phyloP scores from a whole-genome alignment of 2,797 vertebrate species.

The Melanotaenia maccullochi region DNA sequence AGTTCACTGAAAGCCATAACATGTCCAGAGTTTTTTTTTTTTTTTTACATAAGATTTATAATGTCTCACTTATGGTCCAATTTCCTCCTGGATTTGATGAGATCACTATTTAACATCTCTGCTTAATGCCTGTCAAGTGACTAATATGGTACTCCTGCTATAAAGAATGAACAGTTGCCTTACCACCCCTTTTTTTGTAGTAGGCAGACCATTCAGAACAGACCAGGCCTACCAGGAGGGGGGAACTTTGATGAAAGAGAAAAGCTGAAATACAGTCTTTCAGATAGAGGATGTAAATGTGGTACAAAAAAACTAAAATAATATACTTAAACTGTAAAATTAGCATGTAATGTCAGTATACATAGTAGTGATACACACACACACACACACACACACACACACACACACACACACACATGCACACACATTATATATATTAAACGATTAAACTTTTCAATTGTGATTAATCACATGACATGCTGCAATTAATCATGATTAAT shows the following conservation, averaged over 20 bases:
- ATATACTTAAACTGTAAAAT: too few relatives aligned
- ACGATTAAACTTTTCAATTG: too few relatives aligned
- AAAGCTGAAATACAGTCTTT: not conserved
- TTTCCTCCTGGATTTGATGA: not conserved
- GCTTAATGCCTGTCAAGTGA: not conserved
- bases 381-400: too few relatives aligned
- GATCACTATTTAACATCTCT: not conserved
- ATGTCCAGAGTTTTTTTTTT: conserved; percentile 1
- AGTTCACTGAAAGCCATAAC: conserved; percentile 18
- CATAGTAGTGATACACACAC: too few relatives aligned
- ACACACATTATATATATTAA: too few relatives aligned
- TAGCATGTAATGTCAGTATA: not conserved
- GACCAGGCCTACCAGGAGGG: not conserved
- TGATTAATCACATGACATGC: too few relatives aligned
- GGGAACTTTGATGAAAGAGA: too few relatives aligned
- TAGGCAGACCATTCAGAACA: not conserved
- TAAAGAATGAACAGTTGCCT: not conserved
- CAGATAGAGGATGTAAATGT: not conserved
- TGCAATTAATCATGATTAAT: too few relatives aligned
- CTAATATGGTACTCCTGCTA: not conserved
- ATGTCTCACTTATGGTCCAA: not conserved
- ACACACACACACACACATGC: too few relatives aligned
- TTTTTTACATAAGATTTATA: not conserved
- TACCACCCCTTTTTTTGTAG: not conserved
- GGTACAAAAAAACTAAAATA: not conserved